Percentiles rank a stretch among this genome's conserved stretches.
These are phyloP conservation scores for Lepidonotus clava DNA, from an alignment of 2,888 invertebrate species.

Conservation along the genomic window DNA sequence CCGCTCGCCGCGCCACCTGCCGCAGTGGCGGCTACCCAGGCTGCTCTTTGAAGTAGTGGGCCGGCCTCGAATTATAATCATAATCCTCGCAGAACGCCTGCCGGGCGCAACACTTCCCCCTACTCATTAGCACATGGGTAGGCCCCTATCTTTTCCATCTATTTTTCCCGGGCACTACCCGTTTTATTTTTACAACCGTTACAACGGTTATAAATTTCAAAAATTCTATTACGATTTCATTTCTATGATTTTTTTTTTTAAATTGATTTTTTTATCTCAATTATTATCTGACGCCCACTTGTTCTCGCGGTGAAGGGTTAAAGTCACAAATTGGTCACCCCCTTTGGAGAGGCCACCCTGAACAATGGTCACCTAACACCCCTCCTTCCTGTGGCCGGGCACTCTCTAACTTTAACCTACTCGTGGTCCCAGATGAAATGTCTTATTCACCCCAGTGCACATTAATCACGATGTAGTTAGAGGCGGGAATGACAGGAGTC, in stretches of 20 bases:
- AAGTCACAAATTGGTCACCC: constrained; percentile 7
- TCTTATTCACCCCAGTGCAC: background rate
- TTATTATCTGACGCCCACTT: background rate
- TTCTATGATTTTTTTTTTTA: background rate
- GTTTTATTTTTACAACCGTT: background rate
- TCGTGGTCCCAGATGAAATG: background rate
- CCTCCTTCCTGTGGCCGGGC: constrained; percentile 10
- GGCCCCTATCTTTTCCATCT: too few species aligned
- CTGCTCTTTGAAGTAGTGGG: constrained; percentile 21
- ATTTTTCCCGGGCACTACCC: too few species aligned
- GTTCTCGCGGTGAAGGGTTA: constrained; percentile 27
- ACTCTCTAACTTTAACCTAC: background rate
- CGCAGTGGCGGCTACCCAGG: background rate
- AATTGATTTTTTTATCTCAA: background rate
- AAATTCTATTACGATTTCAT: background rate
- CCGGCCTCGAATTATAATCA: constrained; percentile 12
- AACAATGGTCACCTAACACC: constrained; percentile 9
- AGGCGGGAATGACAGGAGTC: too few species aligned
- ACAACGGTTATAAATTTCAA: background rate
- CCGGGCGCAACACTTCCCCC: constrained; percentile 10
- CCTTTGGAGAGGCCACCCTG: background rate
- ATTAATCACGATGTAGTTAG: constrained; percentile 19
- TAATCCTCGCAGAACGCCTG: constrained; percentile 22
- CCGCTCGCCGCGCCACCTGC: background rate
- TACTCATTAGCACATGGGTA: too few species aligned